Evolutionary conservation across 2,113 vertebrate genomes (phyloP).

Genomic region (Pomatorhinus ruficollis): DNA sequence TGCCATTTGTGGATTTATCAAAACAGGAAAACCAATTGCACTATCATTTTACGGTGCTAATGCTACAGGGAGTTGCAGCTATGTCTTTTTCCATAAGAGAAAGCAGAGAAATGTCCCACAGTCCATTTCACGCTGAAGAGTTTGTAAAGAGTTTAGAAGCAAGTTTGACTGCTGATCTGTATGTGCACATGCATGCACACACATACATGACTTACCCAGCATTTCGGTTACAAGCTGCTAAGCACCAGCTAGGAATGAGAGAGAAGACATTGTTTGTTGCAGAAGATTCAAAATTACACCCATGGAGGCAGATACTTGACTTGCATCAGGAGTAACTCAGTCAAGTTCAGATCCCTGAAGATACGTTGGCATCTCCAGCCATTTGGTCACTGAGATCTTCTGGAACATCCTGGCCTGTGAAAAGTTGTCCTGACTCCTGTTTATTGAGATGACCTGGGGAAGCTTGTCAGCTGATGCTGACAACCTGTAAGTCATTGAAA

Average conservation of each 20-base stretch:
- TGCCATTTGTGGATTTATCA: neutral
- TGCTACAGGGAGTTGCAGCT: neutral
- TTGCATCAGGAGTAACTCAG: neutral
- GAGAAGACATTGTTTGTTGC: neutral
- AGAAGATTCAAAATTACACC: neutral
- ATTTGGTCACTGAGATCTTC: neutral
- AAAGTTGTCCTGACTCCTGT: neutral
- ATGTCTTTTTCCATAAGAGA: neutral
- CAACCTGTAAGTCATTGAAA: neutral
- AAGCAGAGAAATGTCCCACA: neutral
- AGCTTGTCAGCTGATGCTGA: neutral
- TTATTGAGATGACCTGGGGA: neutral
- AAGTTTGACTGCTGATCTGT: neutral
- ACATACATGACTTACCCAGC: neutral
- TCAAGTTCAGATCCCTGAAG: neutral
- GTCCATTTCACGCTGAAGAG: neutral
- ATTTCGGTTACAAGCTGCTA: neutral
- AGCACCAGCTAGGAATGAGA: neutral
- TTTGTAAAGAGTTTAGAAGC: neutral
- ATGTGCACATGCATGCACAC: rapidly evolving
- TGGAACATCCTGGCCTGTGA: neutral
- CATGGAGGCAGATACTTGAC: neutral
- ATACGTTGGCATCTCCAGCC: neutral
- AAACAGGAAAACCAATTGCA: neutral
- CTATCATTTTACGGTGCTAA: neutral